Evolutionary conservation across 2,888 invertebrate species (phyloP), one percentile per base, ranked within the genome.

Genomic region (Plusia festucae): DNA sequence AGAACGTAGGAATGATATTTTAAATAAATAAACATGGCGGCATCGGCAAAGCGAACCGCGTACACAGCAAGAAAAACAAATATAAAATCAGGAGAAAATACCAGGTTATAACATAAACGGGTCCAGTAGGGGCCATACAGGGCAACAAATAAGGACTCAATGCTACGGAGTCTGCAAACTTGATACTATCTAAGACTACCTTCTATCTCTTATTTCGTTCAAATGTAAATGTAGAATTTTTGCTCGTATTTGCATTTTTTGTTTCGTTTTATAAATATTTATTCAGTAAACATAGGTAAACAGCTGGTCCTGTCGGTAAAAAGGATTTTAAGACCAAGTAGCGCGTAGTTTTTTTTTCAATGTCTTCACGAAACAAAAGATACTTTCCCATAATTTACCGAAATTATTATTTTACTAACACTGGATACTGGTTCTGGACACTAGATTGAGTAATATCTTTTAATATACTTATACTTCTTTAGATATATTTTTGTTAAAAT

Each of bases 41-140:
- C 71, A 53, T 57, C 1, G n/a, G 20, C 32, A n/a, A 62, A 18
- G 27, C 57, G 20, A 60, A 62, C 61, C 55, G 20, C n/a, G 53
- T 57, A 62, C 52, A 70, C 60, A 65, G 58, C 65, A 76, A 73
- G 78, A 70, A 78, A 82, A 79, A 81, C 77, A 70, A 73, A 83
- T 77, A 80, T 85, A 79, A 88, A 87, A 88, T 82, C 83, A 71
- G 83, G 72, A 70, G 70, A 67, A 78, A 76, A 79, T 70, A 55
- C 67, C 85, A 81, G 83, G 87, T 84, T 87, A 87, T 88, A 85
- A 85, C 73, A 59, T 59, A 67, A 82, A 86, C 70, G 84, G 65
- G 78, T 63, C 86, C 85, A 60, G 56, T 51, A 65, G 85, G 88
- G 72, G 75, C 74, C 80, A 72, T 85, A 74, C 60, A 74, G 68